Base-by-base conservation (phyloP, 2,113 vertebrate species). In the Vidua macroura region DNA sequence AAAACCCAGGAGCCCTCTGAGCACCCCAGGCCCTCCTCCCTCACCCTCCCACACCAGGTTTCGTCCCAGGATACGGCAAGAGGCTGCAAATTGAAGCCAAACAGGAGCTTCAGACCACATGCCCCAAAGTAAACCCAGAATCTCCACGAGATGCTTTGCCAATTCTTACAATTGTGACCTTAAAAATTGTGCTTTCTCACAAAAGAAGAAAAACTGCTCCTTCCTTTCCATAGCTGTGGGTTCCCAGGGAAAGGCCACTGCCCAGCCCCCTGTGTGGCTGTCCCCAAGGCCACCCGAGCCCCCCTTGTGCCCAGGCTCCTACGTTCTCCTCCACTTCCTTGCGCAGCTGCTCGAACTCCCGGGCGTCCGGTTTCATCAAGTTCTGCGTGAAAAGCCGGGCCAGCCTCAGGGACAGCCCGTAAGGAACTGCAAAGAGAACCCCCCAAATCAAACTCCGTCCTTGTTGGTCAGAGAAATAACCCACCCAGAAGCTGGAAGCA, bases 261-360 rank as follows among this genome's bases (percentile, higher is more conserved):
- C 73, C 46, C 46, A 46, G 7, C 9, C 31, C 31, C 19, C 13
- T 9, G 12, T 1, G 0, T 13, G 37, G n/a, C 60, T 83, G 79
- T 63, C 55, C 48, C 23, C 37, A 24, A 15, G 17, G 30, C 53
- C 81, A 75, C 44, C 76, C 15, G 9, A 72, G 39, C 14, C 37
- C 68, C 22, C 15, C 20, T 48, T 2, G 1, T 37, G 60, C 68
- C 55, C 75, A 3, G 31, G 51, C 49, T 89, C 99, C 73, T 97
- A 99, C 99, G 0, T 99, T 99, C 31, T 99, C 98, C 35, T 99
- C 98, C 87, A 99, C 99, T 78, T 99, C 98, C 85, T 98, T 98
- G 83, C 98, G 98, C 53, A 99, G 98, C 88, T 98, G 97, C 59
- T 98, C 98, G 1, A 97, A 97, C 23, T 99, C 99, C 24, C 97